Evolutionary conservation across 2,888 invertebrate genomes (phyloP).

Genomic region (Conops quadrifasciatus): DNA sequence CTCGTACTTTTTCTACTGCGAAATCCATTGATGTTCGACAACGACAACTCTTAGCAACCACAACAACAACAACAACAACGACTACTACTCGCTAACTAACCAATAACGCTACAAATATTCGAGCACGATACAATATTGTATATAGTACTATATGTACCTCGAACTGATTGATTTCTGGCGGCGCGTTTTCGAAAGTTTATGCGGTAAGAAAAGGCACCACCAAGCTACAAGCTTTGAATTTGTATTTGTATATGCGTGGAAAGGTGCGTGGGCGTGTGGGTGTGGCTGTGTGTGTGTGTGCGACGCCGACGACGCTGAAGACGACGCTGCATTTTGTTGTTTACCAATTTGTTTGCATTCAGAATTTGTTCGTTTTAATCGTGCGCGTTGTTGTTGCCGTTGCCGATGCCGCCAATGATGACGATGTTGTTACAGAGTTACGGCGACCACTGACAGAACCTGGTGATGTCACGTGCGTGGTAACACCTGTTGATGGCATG

Average conservation of each 20-base stretch:
- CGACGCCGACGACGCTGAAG: neutral
- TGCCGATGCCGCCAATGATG: constrained; percentile 41
- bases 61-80: no score
- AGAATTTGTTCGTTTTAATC: constrained; percentile 60
- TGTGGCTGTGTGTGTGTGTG: constrained; percentile 9
- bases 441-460: constrained; percentile 50
- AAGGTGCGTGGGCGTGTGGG: neutral
- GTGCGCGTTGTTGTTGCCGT: constrained; percentile 46
- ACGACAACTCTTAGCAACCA: no score
- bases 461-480: constrained; percentile 52
- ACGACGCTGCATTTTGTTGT: neutral
- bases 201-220: no score
- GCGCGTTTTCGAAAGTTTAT: no score
- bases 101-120: no score
- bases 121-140: no score
- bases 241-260: neutral
- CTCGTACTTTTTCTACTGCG: no score
- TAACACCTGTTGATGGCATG: constrained; percentile 40
- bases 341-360: constrained; percentile 35
- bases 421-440: constrained; percentile 43
- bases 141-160: neutral
- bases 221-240: no score
- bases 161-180: neutral
- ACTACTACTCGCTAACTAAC: no score
- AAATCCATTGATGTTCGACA: no score